These are phyloP conservation scores for Xiphophorus couchianus DNA, from an alignment of 2,113 vertebrate species.

Conservation along the genomic window DNA sequence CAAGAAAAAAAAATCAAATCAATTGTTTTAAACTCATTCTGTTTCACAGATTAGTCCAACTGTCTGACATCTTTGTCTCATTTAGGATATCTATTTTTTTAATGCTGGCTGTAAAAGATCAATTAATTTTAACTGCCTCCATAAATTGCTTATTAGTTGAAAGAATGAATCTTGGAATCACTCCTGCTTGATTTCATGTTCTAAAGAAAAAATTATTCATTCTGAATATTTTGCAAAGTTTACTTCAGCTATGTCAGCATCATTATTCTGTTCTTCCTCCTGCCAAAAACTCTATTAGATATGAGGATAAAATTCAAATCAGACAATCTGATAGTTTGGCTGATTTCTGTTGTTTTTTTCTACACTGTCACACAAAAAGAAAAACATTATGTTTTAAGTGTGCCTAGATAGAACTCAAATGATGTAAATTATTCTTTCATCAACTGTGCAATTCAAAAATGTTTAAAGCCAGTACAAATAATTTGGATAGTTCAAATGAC, in stretches of 20 bases:
- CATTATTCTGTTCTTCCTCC: not conserved
- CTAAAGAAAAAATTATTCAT: not conserved
- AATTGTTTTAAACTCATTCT: not conserved
- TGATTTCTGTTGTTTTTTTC: too few species aligned
- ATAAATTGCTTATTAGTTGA: not conserved
- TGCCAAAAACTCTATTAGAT: not conserved
- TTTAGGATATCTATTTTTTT: not conserved
- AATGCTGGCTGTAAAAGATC: not conserved
- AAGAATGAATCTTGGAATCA: not conserved
- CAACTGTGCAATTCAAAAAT: too few species aligned
- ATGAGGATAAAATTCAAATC: too few species aligned
- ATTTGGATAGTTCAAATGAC: too few species aligned
- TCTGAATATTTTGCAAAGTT: not conserved
- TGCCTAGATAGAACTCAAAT: too few species aligned
- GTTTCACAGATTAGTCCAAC: not conserved
- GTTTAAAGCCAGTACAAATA: too few species aligned
- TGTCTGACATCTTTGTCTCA: not conserved
- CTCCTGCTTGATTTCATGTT: not conserved
- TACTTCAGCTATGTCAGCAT: not conserved
- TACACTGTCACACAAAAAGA: too few species aligned
- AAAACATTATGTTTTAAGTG: too few species aligned
- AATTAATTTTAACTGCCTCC: not conserved
- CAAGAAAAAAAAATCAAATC: not conserved
- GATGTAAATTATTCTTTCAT: too few species aligned
- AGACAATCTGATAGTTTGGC: too few species aligned